Evolutionary conservation across 2,113 vertebrate genomes (phyloP), one percentile per base, ranked within the genome.

Genomic region (Marcusenius ussheri): DNA sequence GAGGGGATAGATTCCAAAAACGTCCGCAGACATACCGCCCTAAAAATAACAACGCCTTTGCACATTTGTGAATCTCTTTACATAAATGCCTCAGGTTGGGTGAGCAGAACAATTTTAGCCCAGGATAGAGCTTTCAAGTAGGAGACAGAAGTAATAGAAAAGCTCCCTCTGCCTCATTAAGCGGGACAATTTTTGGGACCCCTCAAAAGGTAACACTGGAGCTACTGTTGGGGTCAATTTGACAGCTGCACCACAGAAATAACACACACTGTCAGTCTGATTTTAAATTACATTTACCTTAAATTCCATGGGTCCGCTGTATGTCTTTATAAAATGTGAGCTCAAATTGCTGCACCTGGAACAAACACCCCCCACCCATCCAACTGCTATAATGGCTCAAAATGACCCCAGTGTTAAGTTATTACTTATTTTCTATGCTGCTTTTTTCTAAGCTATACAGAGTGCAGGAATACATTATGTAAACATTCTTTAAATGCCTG

Each of bases 211-310:
- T 84, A 84, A 84, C 19, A 24, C 39, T 45, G 21, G 10, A 47
- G 46, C 45, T 46, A 47, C 83, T 47, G 42, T 84, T 84, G 83
- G 19, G 83, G 45, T 47, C 24, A 84, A 84, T 84, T 46, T 84
- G 74, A 80, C 74, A 80, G 74, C 74, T 39, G 74, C 74, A 80
- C 13, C 35, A 19, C 70, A 19, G 70, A 77, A 77, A 77, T 77
- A 39, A 80, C 35, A 80, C 35, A 80, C 74, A 80, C 74, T 80
- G 74, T 42, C 17, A 80, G 35, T 80, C 74, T 80, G 19, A 42
- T 80, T 80, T 80, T 80, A 80, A 80, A 80, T 80, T 80, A 42
- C 74, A 19, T 80, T 80, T 80, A 42, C 74, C 74, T 42, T 80
- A 42, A 70, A 42, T 19, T 80, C 35, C 35, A 80, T 80, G 74